These are phyloP conservation scores for Hydrozoanthus tunicans DNA, from an alignment of 64 coral and sea anemone species.

Conservation along the genomic window DNA sequence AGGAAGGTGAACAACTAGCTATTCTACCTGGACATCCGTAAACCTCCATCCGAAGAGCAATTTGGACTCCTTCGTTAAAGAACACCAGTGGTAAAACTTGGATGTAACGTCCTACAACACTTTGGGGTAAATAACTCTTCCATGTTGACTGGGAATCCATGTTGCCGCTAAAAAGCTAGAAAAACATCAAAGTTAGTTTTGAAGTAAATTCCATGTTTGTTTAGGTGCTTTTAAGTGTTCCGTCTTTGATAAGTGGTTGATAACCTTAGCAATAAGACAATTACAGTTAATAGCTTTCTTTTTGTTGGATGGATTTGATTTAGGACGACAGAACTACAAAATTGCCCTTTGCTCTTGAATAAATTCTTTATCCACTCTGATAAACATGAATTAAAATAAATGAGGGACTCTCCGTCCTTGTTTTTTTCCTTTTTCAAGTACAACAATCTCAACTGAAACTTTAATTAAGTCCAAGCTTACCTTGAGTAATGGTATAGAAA, in stretches of 20 bases:
- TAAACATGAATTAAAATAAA: no score
- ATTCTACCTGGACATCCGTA: constrained; percentile 51
- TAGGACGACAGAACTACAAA: no score
- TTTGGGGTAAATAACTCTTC: constrained; percentile 8
- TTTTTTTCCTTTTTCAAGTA: no score
- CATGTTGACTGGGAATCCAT: not conserved
- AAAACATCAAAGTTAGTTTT: not conserved
- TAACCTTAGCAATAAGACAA: not conserved
- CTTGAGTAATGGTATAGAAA: no score
- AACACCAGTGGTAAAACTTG: constrained; percentile 16
- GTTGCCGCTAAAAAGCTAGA: constrained; percentile 38
- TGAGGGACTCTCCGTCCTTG: no score
- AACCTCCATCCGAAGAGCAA: constrained; percentile 38
- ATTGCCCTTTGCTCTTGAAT: no score
- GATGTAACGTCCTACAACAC: constrained; percentile 19
- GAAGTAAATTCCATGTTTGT: not conserved
- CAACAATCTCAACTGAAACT: no score
- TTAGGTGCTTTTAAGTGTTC: not conserved
- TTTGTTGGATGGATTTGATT: no score
- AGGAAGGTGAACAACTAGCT: not conserved
- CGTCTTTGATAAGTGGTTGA: not conserved
- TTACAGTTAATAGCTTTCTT: no score
- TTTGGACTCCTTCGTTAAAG: constrained; percentile 28
- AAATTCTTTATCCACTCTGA: no score
- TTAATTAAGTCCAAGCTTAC: no score